Evolutionary conservation across 2,797 vertebrate species (phyloP).

Genomic region (Florisuga fusca): DNA sequence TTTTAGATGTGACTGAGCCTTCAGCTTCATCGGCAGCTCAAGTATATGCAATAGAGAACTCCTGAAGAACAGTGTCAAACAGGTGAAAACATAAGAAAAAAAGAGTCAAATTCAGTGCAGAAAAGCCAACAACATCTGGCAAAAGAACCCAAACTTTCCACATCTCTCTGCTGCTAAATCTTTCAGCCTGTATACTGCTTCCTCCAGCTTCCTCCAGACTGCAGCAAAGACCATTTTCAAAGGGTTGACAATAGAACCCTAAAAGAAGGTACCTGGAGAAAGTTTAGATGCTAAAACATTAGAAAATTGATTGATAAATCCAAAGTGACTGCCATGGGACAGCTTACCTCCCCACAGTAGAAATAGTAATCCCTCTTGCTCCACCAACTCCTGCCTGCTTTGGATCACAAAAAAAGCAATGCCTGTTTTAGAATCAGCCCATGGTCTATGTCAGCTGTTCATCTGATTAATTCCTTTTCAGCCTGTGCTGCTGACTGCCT

Average conservation of each 20-base stretch:
- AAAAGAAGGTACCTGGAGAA: not conserved
- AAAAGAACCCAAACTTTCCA: not conserved
- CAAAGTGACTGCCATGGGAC: not conserved
- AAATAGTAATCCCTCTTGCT: not conserved
- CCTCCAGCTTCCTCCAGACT: not conserved
- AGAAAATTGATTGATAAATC: not conserved
- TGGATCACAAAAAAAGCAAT: not conserved
- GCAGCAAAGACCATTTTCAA: not conserved
- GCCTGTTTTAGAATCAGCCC: not conserved
- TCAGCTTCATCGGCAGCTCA: not conserved
- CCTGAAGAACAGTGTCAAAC: not conserved
- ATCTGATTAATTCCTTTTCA: not conserved
- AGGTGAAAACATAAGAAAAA: slow-evolving; percentile 6
- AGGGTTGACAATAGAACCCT: not conserved
- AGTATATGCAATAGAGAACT: not conserved
- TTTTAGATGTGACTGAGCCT: slow-evolving; percentile 2
- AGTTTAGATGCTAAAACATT: not conserved
- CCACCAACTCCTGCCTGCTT: not conserved
- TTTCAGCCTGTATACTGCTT: not conserved
- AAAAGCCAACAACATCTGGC: not conserved
- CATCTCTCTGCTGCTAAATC: not conserved
- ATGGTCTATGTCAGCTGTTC: not conserved
- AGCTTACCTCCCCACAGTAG: not conserved
- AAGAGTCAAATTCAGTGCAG: not conserved
- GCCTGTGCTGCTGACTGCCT: rapidly evolving